Conservation (phyloP, 2,113 vertebrate genomes). For the Sprattus sprattus region DNA sequence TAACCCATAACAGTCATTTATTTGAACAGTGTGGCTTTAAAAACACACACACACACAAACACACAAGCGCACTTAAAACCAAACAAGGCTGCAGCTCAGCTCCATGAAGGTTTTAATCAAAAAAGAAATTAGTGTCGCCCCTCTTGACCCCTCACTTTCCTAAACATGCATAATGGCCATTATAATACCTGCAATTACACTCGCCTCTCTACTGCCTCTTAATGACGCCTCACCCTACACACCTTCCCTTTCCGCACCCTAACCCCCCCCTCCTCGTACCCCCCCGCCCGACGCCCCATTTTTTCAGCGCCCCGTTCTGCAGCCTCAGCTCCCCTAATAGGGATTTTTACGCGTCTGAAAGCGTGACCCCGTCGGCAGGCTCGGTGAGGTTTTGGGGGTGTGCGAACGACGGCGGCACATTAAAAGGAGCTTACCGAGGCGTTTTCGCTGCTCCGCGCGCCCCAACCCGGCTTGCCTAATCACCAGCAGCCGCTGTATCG, state of each 20-base stretch:
- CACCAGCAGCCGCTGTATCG: slow-evolving; percentile 74
- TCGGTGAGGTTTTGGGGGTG: slow-evolving; percentile 37
- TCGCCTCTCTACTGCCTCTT: slow-evolving; percentile 65
- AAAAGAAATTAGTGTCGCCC: slow-evolving; percentile 71
- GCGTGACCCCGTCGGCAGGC: slow-evolving; percentile 72
- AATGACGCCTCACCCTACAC: slow-evolving; percentile 64
- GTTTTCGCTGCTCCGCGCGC: slow-evolving; percentile 66
- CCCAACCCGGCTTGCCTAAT: slow-evolving; percentile 78
- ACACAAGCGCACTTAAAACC: neutral
- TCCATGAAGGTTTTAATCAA: slow-evolving; percentile 63
- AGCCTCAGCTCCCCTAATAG: slow-evolving; percentile 82
- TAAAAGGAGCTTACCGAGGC: slow-evolving; percentile 82
- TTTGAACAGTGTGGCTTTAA: too few species aligned
- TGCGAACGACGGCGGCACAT: slow-evolving; percentile 74
- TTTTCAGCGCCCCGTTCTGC: slow-evolving; percentile 83
- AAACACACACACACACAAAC: neutral
- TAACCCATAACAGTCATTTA: neutral
- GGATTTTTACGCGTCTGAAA: slow-evolving; percentile 67
- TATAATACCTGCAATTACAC: slow-evolving; percentile 77
- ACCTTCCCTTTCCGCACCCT: neutral
- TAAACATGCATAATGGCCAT: slow-evolving; percentile 75
- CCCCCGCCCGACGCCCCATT: slow-evolving; percentile 73
- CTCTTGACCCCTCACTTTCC: slow-evolving; percentile 59
- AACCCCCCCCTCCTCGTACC: slow-evolving; percentile 26
- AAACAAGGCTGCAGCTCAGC: slow-evolving; percentile 51